Conservation (phyloP, 2,888 invertebrate genomes). For the Eledona agricola region DNA sequence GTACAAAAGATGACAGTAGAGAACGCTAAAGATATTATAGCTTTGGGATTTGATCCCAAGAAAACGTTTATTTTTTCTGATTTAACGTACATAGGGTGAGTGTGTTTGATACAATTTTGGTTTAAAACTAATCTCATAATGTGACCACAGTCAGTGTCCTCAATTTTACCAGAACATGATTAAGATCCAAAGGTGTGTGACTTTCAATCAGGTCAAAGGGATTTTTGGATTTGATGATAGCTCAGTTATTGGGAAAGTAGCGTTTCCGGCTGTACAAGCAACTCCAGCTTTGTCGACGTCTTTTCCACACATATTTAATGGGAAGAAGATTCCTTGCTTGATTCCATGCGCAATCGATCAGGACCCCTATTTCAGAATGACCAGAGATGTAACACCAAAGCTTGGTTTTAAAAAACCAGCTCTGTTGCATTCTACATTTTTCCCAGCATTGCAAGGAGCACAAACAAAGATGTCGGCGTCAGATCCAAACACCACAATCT, state of each 20-base stretch:
- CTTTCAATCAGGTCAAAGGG: conserved; percentile 96
- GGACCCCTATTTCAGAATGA: conserved; percentile 99
- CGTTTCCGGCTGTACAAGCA: conserved; percentile 96
- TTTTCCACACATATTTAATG: conserved; percentile 90
- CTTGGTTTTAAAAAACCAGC: conserved; percentile 88
- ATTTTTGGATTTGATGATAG: conserved; percentile 98
- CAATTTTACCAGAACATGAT: conserved; percentile 94
- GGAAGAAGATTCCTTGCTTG: conserved; percentile 79
- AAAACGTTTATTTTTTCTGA: conserved; percentile 98
- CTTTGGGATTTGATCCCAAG: conserved; percentile 90
- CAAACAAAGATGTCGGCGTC: conserved; percentile 99
- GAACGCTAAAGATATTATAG: conserved; percentile 98
- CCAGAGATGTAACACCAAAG: conserved; percentile 95
- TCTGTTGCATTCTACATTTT: conserved; percentile 76
- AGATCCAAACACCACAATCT: conserved; percentile 92
- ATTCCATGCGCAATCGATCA: conserved; percentile 99
- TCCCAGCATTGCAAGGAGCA: conserved; percentile 87
- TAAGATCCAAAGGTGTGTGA: conserved; percentile 92
- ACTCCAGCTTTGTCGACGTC: conserved; percentile 91
- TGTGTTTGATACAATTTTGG: conserved; percentile 40
- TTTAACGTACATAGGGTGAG: conserved; percentile 92
- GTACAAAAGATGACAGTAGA: conserved; percentile 84
- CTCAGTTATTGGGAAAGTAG: conserved; percentile 95
- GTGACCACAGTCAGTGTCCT: conserved; percentile 74
- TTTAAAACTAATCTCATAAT: conserved; percentile 4